Evolutionary conservation across 2,113 vertebrate genomes (phyloP), one percentile per base, ranked within the genome.

Genomic region (Galbula dea): DNA sequence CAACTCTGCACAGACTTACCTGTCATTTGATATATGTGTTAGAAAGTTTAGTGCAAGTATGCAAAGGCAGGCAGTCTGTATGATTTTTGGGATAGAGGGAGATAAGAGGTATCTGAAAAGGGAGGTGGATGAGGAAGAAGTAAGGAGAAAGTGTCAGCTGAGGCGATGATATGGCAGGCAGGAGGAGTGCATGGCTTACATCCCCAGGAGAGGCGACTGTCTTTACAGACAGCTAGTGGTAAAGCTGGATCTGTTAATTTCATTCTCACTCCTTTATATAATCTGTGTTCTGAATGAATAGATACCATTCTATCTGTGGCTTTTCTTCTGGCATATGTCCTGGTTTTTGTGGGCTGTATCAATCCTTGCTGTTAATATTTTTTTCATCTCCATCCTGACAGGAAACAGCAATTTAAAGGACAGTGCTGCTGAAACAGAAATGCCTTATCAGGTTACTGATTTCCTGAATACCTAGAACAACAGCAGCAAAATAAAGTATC

Each of bases 201-300:
- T 88, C 51, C n/a, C 20, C 34, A 22, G 36, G 37, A 68, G 59
- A 83, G 43, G 22, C 73, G 43, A 13, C 65, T 67, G 24, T 74
- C 37, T 90, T 80, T 80, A 57, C 37, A 85, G 82, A 46, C 43
- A 86, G 32, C 52, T 91, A 57, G 82, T 62, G 59, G 30, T 69
- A 39, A 88, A 55, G 49, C 58, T 49, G 89, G 21, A 12, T 66
- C 54, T 65, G 72, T 83, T 93, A 19, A 24, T 84, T 72, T 81
- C 14, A 20, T 90, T 75, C 36, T 88, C 21, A 12, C 22, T 94
- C 15, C 36, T 87, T 93, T 84, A 73, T n/a, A 12, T 72, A 79
- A 71, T 75, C 32, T 59, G 57, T 83, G 54, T 74, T 95, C 72
- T 93, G 81, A 95, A 92, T 92, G 73, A 75, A 54, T 61, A 65